phyloP scores from a whole-genome alignment of 2,888 invertebrate genomes.

The Parthenolecanium corni region DNA sequence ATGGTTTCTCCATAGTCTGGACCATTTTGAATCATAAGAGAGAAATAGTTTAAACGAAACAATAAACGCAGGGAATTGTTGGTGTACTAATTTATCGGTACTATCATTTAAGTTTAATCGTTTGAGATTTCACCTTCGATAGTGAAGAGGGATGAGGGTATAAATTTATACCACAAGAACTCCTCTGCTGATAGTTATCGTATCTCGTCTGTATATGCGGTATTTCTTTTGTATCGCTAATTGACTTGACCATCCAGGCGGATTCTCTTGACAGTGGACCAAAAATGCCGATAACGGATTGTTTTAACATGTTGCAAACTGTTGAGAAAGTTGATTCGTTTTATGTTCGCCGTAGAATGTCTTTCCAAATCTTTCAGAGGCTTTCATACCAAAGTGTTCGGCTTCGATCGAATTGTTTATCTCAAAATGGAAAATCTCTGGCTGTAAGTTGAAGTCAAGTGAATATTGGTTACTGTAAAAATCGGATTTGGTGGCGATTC shows the following conservation, averaged over 20 bases:
- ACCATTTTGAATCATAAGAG: not conserved
- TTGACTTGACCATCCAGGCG: constrained; percentile 45
- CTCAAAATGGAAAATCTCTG: not conserved
- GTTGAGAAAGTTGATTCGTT: constrained; percentile 31
- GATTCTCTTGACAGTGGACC: constrained; percentile 44
- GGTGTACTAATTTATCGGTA: no score
- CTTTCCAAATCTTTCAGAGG: no score
- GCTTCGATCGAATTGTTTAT: not conserved
- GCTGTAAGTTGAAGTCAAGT: not conserved
- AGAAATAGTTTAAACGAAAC: not conserved
- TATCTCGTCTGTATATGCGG: constrained; percentile 47
- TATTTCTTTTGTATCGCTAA: constrained; percentile 46
- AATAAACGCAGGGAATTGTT: not conserved
- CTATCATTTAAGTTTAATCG: no score
- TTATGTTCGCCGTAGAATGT: not conserved
- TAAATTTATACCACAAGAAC: constrained; percentile 40
- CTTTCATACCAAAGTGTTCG: not conserved
- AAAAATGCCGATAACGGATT: constrained; percentile 46
- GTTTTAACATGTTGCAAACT: constrained; percentile 43
- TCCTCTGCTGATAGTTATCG: constrained; percentile 39
- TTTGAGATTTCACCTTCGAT: constrained; percentile 37
- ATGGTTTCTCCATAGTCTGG: constrained; percentile 15
- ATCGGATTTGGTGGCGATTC: not conserved
- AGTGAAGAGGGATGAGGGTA: constrained; percentile 44
- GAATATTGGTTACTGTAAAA: not conserved